These are phyloP conservation scores for Andrena marginata DNA, from an alignment of 2,888 invertebrate genomes.

Conservation along the genomic window DNA sequence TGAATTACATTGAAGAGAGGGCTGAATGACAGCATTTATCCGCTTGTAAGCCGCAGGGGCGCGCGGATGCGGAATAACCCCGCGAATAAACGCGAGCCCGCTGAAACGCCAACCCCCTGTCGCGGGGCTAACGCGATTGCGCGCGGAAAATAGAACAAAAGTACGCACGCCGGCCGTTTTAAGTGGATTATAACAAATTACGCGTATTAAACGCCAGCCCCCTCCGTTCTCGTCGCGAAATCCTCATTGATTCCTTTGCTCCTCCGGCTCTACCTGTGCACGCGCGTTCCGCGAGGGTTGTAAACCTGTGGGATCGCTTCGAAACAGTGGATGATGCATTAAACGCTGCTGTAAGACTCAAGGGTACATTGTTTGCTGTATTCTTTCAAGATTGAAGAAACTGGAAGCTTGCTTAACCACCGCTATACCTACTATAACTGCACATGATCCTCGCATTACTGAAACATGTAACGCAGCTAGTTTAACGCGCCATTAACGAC, in stretches of 20 bases:
- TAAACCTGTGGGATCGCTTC: no score
- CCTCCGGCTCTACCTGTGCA: not conserved
- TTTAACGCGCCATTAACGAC: slow-evolving; percentile 37
- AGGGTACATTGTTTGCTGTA: no score
- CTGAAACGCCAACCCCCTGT: slow-evolving; percentile 32
- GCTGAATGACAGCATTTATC: slow-evolving; percentile 70
- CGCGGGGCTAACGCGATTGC: slow-evolving; percentile 37
- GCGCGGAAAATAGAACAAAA: slow-evolving; percentile 47
- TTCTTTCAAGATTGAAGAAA: no score
- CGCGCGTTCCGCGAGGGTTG: not conserved
- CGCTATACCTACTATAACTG: not conserved
- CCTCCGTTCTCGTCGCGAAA: not conserved
- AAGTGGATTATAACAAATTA: slow-evolving; percentile 59
- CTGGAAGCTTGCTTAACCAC: no score
- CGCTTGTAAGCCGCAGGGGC: slow-evolving; percentile 60
- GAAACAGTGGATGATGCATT: no score
- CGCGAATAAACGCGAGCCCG: slow-evolving; percentile 41
- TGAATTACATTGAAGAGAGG: slow-evolving; percentile 66
- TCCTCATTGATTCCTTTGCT: slow-evolving; percentile 45
- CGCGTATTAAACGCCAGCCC: slow-evolving; percentile 30
- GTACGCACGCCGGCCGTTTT: slow-evolving; percentile 18
- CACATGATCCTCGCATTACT: not conserved
- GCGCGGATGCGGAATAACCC: slow-evolving; percentile 64
- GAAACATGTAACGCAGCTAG: slow-evolving; percentile 11
- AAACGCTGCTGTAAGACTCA: no score